Evolutionary conservation across 2,888 invertebrate species (phyloP), one percentile per base, ranked within the genome.

Genomic region (Dolichopus griseipennis): DNA sequence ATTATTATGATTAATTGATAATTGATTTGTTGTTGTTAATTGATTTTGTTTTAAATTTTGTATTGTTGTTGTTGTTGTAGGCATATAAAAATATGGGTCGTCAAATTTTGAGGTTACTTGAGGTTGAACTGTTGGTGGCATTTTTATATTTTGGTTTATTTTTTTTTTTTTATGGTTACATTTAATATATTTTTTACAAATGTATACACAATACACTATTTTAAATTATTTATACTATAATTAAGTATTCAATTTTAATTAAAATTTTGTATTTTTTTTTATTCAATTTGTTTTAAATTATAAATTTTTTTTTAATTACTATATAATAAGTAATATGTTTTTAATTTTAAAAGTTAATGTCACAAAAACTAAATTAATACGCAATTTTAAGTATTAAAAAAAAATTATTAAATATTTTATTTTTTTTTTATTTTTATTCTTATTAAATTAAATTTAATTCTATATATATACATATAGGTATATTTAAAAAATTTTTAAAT

Each of bases 31-130:
- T 52, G 9, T 6, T 52, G 9, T 52, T 18, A 52, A 4, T 15
- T 18, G 9, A 52, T 52, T 27, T 27, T 4, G 5, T 27, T 27
- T 52, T n/a, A 18, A 52, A 18, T 52, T 52, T 52, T 52, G 52
- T 12, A 18, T 18, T 52, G 15, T 9, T 37, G 37, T 12, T 34
- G 9, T 34, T 34, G 34, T 34, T 9, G 34, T 34, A 12, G 52
- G 6, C 52, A 18, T 52, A 52, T 52, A 52, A 52, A 52, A 52
- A 52, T 52, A 52, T 52, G 52, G 52, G 52, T 52, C 52, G 52
- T 52, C 52, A 52, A 52, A 52, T 52, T 52, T 52, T 52, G 52
- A n/a, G 52, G 52, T 52, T 52, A 52, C 15, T 52, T 52, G 52
- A 52, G 52, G 52, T 52, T 52, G 52, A 12, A 52, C 52, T 12